A percentile compares a stretch with the other conserved stretches of the same genome.
phyloP scores from a whole-genome alignment of 2,797 vertebrate species.

The Eidolon dupreanum region DNA sequence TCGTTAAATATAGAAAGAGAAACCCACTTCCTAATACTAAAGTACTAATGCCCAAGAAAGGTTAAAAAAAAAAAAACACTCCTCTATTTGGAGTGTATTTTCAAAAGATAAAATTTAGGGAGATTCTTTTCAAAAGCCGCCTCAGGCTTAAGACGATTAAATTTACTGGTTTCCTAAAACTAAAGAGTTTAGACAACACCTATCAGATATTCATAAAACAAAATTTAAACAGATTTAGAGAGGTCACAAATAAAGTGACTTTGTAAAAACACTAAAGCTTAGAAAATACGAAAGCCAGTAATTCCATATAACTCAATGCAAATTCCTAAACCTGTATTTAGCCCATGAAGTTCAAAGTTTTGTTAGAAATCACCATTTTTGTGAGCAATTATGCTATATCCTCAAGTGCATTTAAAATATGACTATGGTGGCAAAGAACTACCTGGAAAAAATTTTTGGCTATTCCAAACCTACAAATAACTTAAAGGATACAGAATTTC shows the following conservation, averaged over 20 bases:
- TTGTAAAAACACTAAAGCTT: background rate
- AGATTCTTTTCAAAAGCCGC: constrained; percentile 22
- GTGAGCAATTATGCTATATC: background rate
- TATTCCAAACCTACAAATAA: constrained; percentile 8
- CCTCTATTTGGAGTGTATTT: constrained; percentile 31
- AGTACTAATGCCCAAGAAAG: background rate
- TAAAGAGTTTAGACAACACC: background rate
- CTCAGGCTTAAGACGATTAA: background rate
- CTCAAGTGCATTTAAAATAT: background rate
- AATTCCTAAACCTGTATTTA: constrained; percentile 7
- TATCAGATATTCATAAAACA: constrained; percentile 7
- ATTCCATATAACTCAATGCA: background rate
- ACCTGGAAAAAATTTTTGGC: background rate
- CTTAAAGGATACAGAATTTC: constrained; percentile 18
- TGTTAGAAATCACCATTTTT: constrained; percentile 42
- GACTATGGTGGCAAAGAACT: background rate
- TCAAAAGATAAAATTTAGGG: constrained; percentile 29
- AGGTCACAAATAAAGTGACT: background rate
- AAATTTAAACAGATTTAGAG: constrained; percentile 4
- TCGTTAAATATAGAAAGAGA: constrained; percentile 12
- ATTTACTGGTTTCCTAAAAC: constrained; percentile 15
- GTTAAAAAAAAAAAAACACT: background rate
- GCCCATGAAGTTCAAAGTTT: constrained; percentile 8
- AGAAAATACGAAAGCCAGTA: background rate
- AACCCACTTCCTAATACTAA: constrained; percentile 9